These are phyloP conservation scores for Calliopsis andreniformis DNA, from an alignment of 1,140 invertebrate species.

Conservation along the genomic window DNA sequence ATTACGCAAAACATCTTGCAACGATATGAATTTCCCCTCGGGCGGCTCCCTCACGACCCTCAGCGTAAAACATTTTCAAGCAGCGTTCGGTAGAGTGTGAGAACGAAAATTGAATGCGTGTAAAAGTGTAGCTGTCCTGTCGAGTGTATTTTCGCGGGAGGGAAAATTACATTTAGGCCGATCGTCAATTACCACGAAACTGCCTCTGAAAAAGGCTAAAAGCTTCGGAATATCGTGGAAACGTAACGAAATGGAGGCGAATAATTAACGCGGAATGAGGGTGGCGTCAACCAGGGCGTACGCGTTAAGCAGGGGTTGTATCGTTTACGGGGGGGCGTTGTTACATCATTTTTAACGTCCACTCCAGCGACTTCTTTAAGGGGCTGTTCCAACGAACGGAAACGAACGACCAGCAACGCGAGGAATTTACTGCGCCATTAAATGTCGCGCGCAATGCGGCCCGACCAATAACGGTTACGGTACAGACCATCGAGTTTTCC, in stretches of 20 bases:
- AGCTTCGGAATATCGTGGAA: slow-evolving; percentile 10
- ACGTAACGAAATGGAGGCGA: slow-evolving; percentile 39
- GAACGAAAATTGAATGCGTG: slow-evolving; percentile 26
- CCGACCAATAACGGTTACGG: slow-evolving; percentile 19
- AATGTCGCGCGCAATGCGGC: slow-evolving; percentile 22
- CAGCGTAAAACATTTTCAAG: slow-evolving; percentile 20
- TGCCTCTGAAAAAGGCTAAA: slow-evolving; percentile 9
- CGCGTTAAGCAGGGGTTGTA: slow-evolving; percentile 21
- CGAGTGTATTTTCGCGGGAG: slow-evolving; percentile 16
- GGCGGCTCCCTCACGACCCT: background rate
- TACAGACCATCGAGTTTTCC: background rate
- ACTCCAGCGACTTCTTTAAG: slow-evolving; percentile 16
- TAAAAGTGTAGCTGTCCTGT: background rate
- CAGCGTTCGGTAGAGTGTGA: background rate
- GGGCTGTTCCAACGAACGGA: background rate
- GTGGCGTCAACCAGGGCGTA: too few relatives aligned
- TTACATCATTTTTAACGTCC: slow-evolving; percentile 31
- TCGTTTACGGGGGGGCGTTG: slow-evolving; percentile 20
- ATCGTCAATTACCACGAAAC: slow-evolving; percentile 34
- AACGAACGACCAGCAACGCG: slow-evolving; percentile 39
- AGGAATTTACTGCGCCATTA: slow-evolving; percentile 53
- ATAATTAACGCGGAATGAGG: slow-evolving; percentile 32
- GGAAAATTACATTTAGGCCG: slow-evolving; percentile 31
- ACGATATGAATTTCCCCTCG: background rate
- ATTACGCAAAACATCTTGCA: background rate